Conservation (phyloP, 2,888 invertebrate genomes). For the Geotrupes spiniger region DNA sequence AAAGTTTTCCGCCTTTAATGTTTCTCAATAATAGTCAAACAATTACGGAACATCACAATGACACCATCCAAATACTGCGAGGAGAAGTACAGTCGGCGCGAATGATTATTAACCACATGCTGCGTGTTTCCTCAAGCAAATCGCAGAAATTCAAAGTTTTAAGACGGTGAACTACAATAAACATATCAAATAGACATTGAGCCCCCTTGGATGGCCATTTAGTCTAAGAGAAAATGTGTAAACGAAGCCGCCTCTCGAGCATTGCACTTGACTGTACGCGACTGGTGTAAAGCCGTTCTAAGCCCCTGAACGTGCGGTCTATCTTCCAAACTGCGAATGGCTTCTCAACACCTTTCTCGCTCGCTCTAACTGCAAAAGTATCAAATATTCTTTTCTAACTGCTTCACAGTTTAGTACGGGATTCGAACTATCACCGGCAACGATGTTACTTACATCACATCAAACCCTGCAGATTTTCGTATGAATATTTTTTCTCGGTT, state of each 20-base stretch:
- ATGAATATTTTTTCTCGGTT: slow-evolving; percentile 3
- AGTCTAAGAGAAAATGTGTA: slow-evolving; percentile 27
- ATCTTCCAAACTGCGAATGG: slow-evolving; percentile 32
- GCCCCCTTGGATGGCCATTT: slow-evolving; percentile 32
- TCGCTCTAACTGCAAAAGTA: slow-evolving; percentile 21
- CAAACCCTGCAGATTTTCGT: neutral
- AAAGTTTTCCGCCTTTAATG: too few relatives aligned
- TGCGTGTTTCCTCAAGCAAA: neutral
- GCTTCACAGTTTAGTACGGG: slow-evolving; percentile 4
- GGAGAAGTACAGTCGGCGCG: neutral
- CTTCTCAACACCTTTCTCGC: slow-evolving; percentile 26
- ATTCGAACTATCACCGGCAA: slow-evolving; percentile 6
- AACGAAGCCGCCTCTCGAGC: slow-evolving; percentile 26
- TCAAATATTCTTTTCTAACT: slow-evolving; percentile 11
- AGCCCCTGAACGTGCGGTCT: slow-evolving; percentile 30
- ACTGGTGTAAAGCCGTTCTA: slow-evolving; percentile 32
- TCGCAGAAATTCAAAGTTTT: neutral
- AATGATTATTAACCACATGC: neutral
- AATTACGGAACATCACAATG: slow-evolving; percentile 11
- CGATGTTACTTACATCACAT: slow-evolving; percentile 6
- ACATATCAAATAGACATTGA: slow-evolving; percentile 36
- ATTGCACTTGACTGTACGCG: slow-evolving; percentile 25
- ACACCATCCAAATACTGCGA: slow-evolving; percentile 2
- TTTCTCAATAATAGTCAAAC: slow-evolving; percentile 10
- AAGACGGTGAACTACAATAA: slow-evolving; percentile 23